These are phyloP conservation scores for Neodiprion virginianus DNA, from an alignment of 1,140 invertebrate species.

Conservation along the genomic window DNA sequence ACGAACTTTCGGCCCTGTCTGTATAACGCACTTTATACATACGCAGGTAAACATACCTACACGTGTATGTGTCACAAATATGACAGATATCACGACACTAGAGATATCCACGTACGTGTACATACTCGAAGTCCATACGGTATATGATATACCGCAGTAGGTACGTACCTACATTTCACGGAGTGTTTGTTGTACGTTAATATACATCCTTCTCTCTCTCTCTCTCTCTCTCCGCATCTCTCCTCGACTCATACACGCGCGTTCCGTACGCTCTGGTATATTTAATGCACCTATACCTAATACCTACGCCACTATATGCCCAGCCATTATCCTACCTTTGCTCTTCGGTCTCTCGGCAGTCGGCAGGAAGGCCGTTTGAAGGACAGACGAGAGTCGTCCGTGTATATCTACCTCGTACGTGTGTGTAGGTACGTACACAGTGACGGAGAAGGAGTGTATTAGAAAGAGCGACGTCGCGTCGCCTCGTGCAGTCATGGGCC, in stretches of 20 bases:
- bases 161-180: no score
- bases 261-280: no score
- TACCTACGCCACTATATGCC: no score
- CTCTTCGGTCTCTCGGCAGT: not conserved
- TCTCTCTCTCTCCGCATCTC: not conserved
- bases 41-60: no score
- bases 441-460: not conserved
- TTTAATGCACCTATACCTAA: no score
- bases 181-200: no score
- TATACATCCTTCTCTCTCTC: not conserved
- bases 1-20: not conserved
- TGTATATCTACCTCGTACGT: constrained; percentile 15
- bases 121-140: no score
- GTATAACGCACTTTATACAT: not conserved
- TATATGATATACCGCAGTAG: no score
- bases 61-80: no score
- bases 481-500: not conserved
- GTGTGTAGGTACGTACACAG: not conserved
- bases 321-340: no score
- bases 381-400: constrained; percentile 44
- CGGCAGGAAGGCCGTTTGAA: constrained; percentile 52
- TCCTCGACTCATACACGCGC: not conserved
- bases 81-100: no score
- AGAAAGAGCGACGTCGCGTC: constrained; percentile 17
- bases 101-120: no score